These are phyloP conservation scores for Peromyscus maniculatus DNA, from an alignment of 2,113 vertebrate genomes.

Conservation along the genomic window DNA sequence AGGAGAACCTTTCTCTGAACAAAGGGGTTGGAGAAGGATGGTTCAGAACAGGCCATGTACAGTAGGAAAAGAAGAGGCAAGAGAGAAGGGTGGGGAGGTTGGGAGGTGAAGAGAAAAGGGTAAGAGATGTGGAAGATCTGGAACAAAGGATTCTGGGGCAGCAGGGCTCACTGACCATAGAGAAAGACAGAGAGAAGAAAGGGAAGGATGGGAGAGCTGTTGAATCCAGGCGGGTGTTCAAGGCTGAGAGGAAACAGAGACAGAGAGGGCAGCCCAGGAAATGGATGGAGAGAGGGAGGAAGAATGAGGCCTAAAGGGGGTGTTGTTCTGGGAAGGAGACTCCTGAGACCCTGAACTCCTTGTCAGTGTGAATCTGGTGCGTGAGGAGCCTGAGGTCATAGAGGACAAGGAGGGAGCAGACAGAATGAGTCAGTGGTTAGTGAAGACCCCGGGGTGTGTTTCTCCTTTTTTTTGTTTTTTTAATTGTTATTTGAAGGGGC, in stretches of 20 bases:
- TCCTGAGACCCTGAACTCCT: not conserved
- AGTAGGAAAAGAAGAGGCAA: not conserved
- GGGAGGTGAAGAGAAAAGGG: not conserved
- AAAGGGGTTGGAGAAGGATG: not conserved
- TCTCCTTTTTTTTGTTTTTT: not conserved
- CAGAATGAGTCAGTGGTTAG: not conserved
- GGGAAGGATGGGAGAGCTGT: not conserved
- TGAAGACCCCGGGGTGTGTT: not conserved
- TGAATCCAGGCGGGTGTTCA: not conserved
- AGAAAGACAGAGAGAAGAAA: not conserved
- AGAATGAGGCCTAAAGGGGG: not conserved
- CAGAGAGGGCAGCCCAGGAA: not conserved
- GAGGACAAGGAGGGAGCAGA: not conserved
- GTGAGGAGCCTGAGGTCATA: not conserved
- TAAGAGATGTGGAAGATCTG: not conserved
- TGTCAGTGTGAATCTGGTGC: not conserved
- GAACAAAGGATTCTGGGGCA: not conserved
- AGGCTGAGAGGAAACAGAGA: not conserved
- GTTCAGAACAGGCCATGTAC: not conserved
- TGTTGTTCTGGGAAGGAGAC: not conserved
- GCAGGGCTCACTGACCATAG: not conserved
- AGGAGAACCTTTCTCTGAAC: not conserved
- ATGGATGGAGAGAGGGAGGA: not conserved
- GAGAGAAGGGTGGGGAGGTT: not conserved
- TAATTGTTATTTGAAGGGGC: not conserved